phyloP scores from a whole-genome alignment of 2,888 invertebrate species.

The Eristalis arbustorum region DNA sequence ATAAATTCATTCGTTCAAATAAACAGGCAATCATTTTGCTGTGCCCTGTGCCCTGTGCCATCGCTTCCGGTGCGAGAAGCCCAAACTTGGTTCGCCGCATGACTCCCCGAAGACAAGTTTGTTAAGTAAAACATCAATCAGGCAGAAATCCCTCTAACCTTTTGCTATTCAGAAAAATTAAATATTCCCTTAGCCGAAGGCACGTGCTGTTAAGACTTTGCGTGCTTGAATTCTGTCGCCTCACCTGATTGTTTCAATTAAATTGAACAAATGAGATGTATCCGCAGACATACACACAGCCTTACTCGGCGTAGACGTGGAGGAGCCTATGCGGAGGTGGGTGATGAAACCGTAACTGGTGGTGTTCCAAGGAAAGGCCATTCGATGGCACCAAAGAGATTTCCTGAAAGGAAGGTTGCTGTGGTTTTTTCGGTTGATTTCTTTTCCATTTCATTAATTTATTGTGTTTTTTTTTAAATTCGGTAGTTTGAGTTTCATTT shows the following conservation, averaged over 20 bases:
- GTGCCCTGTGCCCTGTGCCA: neutral
- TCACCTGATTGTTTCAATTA: constrained; percentile 1
- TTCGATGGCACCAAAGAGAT: neutral
- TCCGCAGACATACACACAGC: neutral
- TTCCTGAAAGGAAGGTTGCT: neutral
- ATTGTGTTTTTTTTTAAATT: neutral
- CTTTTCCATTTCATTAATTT: neutral
- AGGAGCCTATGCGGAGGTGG: neutral
- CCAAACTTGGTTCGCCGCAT: neutral
- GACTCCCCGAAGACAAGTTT: constrained; percentile 41
- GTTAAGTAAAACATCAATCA: constrained; percentile 45
- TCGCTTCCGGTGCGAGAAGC: neutral
- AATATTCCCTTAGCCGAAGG: neutral
- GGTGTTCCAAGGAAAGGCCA: neutral
- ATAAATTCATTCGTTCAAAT: constrained; percentile 47
- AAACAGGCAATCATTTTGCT: constrained; percentile 37
- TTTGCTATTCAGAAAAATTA: neutral
- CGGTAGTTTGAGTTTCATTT: neutral
- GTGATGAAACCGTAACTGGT: no score
- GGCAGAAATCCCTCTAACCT: constrained; percentile 19
- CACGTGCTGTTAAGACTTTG: neutral
- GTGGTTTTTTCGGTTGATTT: neutral
- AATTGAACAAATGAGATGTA: neutral
- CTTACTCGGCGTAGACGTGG: neutral
- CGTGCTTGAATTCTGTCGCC: neutral